Conservation (phyloP, 2,888 invertebrate genomes). For the Sesamia inferens region DNA sequence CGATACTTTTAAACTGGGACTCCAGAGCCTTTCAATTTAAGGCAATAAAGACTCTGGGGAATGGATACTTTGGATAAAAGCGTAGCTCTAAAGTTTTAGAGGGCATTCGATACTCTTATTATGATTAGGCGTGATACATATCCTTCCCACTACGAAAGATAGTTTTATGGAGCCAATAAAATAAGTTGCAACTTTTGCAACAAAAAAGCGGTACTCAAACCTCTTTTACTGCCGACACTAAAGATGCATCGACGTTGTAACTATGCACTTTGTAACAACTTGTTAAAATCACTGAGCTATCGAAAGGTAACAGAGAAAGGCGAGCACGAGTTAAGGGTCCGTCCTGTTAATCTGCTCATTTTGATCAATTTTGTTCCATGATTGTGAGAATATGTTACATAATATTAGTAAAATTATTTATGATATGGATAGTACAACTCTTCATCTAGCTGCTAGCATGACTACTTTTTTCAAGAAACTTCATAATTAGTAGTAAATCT, state of each 20-base stretch:
- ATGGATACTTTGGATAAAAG: conserved; percentile 44
- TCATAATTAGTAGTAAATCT: too few species aligned
- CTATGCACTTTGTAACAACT: conserved; percentile 20
- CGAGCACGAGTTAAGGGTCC: neutral
- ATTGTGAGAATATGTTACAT: too few species aligned
- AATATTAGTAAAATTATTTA: too few species aligned
- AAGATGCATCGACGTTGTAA: conserved; percentile 10
- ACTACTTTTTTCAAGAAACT: too few species aligned
- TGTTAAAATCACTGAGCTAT: conserved; percentile 9
- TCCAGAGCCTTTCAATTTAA: conserved; percentile 36
- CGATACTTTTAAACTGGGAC: conserved; percentile 41
- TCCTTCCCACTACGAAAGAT: neutral
- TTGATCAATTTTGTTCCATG: too few species aligned
- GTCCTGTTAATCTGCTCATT: too few species aligned
- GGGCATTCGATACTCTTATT: conserved; percentile 6
- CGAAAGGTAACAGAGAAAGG: neutral
- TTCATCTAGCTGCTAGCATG: too few species aligned
- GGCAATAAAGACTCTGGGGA: conserved; percentile 41
- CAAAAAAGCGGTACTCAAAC: conserved; percentile 23
- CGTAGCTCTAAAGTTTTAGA: conserved; percentile 31
- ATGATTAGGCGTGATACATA: conserved; percentile 4
- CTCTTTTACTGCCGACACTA: conserved; percentile 8
- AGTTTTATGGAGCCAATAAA: conserved; percentile 13
- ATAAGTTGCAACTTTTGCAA: conserved; percentile 13
- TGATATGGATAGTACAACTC: too few species aligned